A percentile compares a stretch with the other conserved stretches of the same genome.
Conservation (phyloP, 2,888 invertebrate genomes). For the Drosophila kanekoi region DNA sequence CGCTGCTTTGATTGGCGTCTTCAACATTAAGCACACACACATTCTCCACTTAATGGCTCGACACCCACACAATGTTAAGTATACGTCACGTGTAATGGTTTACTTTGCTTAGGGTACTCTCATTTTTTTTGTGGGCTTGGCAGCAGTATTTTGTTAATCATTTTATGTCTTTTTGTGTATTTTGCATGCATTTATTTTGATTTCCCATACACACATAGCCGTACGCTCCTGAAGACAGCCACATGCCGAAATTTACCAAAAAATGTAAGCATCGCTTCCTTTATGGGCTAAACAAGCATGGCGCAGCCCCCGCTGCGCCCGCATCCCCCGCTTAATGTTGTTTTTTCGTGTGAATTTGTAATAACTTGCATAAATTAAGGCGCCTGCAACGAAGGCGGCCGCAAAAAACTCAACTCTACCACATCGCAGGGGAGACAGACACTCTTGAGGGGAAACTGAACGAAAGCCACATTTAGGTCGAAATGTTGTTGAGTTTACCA, state of each 20-base stretch:
- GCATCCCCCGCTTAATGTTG: slow-evolving; percentile 57
- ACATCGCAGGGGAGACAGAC: slow-evolving; percentile 1
- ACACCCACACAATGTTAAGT: slow-evolving; percentile 45
- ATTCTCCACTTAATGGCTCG: slow-evolving; percentile 60
- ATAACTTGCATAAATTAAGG: slow-evolving; percentile 79
- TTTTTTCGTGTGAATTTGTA: slow-evolving; percentile 80
- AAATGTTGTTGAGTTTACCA: slow-evolving; percentile 34
- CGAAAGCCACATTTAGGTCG: slow-evolving; percentile 45
- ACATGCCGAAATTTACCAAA: slow-evolving; percentile 21
- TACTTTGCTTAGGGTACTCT: slow-evolving; percentile 13
- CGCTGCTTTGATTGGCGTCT: slow-evolving; percentile 66
- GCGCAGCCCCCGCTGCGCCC: not conserved
- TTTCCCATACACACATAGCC: slow-evolving; percentile 34
- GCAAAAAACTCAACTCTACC: slow-evolving; percentile 49
- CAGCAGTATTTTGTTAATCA: slow-evolving; percentile 66
- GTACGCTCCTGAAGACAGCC: slow-evolving; percentile 44
- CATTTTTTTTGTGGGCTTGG: no score
- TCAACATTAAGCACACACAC: slow-evolving; percentile 61
- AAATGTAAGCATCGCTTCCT: slow-evolving; percentile 67
- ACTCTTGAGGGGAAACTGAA: slow-evolving; percentile 48
- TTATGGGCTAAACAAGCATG: slow-evolving; percentile 46
- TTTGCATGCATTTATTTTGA: slow-evolving; percentile 56
- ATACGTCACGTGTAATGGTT: slow-evolving; percentile 21
- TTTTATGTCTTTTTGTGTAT: slow-evolving; percentile 51
- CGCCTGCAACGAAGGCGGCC: slow-evolving; percentile 42